A percentile compares a stretch with the other conserved stretches of the same genome.
Evolutionary conservation across 2,113 vertebrate species (phyloP).

Genomic region (Corydoras sp.): DNA sequence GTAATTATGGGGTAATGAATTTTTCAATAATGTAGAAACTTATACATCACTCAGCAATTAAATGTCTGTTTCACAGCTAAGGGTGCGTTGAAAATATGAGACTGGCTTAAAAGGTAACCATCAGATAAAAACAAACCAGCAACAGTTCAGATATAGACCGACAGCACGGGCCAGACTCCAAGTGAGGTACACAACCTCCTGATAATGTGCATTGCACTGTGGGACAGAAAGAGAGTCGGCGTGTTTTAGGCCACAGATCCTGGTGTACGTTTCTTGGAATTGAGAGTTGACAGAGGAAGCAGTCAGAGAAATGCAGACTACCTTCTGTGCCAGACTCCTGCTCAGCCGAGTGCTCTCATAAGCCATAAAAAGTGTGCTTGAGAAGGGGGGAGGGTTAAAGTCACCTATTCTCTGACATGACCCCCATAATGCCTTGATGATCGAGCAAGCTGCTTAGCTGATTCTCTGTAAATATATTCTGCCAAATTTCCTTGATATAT

Average conservation of each 20-base stretch:
- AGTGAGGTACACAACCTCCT: slow-evolving; percentile 18
- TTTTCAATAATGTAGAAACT: no score
- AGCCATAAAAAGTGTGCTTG: slow-evolving; percentile 36
- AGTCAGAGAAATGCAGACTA: slow-evolving; percentile 37
- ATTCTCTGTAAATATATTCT: no score
- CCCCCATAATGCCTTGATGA: slow-evolving; percentile 1
- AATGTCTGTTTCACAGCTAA: not conserved
- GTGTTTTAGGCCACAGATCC: not conserved
- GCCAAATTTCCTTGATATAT: no score
- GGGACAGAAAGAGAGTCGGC: not conserved
- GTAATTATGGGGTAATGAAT: no score
- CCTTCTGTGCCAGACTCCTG: slow-evolving; percentile 15
- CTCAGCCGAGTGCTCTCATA: not conserved
- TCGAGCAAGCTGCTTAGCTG: not conserved
- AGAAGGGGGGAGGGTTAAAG: not conserved
- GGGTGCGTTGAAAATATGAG: slow-evolving; percentile 13
- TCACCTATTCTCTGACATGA: not conserved
- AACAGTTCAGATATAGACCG: slow-evolving; percentile 18
- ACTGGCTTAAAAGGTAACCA: slow-evolving; percentile 16
- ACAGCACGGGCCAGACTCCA: slow-evolving; percentile 22
- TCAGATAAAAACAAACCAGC: slow-evolving; percentile 36
- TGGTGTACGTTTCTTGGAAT: slow-evolving; percentile 5
- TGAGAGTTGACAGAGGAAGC: slow-evolving; percentile 37
- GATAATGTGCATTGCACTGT: slow-evolving; percentile 24
- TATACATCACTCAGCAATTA: not conserved